Evolutionary conservation across 2,888 invertebrate genomes (phyloP).

Genomic region (Drosophila limbata): DNA sequence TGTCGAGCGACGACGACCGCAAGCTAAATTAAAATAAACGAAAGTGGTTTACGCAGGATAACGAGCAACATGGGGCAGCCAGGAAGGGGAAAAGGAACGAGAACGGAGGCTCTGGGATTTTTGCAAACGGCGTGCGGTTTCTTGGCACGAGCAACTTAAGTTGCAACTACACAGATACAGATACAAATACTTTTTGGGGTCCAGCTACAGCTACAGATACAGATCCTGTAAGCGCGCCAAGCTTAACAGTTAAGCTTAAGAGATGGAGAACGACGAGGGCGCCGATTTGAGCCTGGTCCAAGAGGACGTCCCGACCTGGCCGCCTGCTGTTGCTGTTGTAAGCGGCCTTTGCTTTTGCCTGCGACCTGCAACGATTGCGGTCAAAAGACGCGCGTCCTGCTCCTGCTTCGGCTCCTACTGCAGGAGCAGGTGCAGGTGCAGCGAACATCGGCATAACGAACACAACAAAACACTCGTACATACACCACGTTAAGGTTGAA

Average conservation of each 20-base stretch:
- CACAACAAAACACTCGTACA: constrained; percentile 22
- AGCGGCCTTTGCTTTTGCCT: constrained; percentile 55
- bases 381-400: constrained; percentile 77
- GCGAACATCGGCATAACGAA: constrained; percentile 31
- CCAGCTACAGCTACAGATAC: constrained; percentile 16
- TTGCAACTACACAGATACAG: constrained; percentile 16
- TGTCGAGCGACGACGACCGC: constrained; percentile 55
- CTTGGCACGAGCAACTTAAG: constrained; percentile 53
- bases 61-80: constrained; percentile 27
- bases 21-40: constrained; percentile 79
- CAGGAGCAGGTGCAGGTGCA: constrained; percentile 66
- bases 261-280: constrained; percentile 16
- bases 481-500: constrained; percentile 6
- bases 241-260: constrained; percentile 68
- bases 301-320: neutral
- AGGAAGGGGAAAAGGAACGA: neutral
- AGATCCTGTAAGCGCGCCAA: constrained; percentile 67
- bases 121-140: constrained; percentile 56
- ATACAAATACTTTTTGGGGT: neutral
- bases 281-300: constrained; percentile 23
- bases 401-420: constrained; percentile 13
- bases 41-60: constrained; percentile 77
- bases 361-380: constrained; percentile 71
- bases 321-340: constrained; percentile 59
- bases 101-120: constrained; percentile 46